Base-by-base conservation (phyloP, 2,797 vertebrate genomes). In the Prionace glauca region DNA sequence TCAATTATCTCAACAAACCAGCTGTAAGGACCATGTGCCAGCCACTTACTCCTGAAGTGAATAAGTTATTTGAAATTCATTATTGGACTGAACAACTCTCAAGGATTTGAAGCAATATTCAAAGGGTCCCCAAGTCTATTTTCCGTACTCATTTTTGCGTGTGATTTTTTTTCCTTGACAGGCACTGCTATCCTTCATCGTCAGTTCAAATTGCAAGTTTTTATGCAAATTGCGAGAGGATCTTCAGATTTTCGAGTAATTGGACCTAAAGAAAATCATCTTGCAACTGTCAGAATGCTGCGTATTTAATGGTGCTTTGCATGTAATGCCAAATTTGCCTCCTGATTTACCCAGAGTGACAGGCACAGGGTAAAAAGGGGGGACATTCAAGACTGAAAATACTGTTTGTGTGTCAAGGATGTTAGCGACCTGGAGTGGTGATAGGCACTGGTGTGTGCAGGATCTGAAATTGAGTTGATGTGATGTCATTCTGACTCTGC, bases 1-100 rank as follows among this genome's bases (percentile, higher is more conserved):
- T 99, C 98, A 99, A 98, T 99, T 99, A 99, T 98, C 98, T 99
- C 98, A 97, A 97, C 98, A 98, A 98, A 99, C 98, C 98, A 98
- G 98, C 97, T 98, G 98, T 98, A 98, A 98, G 98, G 98, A 98
- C 98, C 96, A 97, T 97, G 97, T 97, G 97, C 98, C 98, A 98
- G 98, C 97, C 98, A 98, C 98, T 98, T 98, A 98, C 97, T 98
- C 97, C 98, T 98, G 97, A 98, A 98, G 98, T 98, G 98, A 99
- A 98, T 98, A 98, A 98, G 98, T 98, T 98, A 98, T 98, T 98
- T 98, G 97, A 98, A 98, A 99, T 98, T 98, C 98, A 98, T 98
- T 98, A 98, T 97, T 98, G 98, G 98, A 98, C 97, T 96, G 97
- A 98, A 97, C 97, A 96, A 97, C 97, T 97, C 98, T 98, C 97